phyloP scores from a whole-genome alignment of 2,888 invertebrate genomes.

The Coleophora deauratella region DNA sequence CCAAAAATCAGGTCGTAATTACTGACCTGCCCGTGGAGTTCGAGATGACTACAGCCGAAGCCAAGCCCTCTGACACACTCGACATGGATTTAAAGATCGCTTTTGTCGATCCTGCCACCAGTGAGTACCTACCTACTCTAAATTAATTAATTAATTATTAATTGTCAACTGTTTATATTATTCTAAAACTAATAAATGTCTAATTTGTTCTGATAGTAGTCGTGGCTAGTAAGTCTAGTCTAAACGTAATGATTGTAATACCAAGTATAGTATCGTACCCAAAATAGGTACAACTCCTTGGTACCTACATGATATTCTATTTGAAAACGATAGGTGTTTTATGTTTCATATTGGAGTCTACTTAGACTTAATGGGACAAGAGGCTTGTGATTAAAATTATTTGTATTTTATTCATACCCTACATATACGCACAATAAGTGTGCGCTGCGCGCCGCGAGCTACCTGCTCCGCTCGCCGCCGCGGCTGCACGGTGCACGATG shows the following conservation, averaged over 20 bases:
- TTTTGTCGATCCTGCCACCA: conserved; percentile 74
- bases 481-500: conserved; percentile 46
- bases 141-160: neutral
- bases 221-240: no score
- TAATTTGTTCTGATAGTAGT: no score
- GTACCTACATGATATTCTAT: neutral
- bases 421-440: conserved; percentile 29
- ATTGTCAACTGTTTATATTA: neutral
- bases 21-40: conserved; percentile 61
- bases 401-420: conserved; percentile 39
- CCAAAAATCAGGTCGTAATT: conserved; percentile 51
- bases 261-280: no score
- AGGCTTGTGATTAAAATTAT: conserved; percentile 39
- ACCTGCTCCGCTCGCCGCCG: conserved; percentile 45
- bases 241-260: no score
- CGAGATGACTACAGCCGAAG: conserved; percentile 56
- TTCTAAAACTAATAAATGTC: no score
- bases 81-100: conserved; percentile 77
- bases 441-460: conserved; percentile 20
- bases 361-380: conserved; percentile 49
- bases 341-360: conserved; percentile 41
- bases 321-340: no score
- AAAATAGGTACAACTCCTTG: neutral
- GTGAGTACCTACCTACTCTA: conserved; percentile 49
- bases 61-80: conserved; percentile 65